Evolutionary conservation across 2,888 invertebrate species (phyloP).

Genomic region (Eilema sororculum): DNA sequence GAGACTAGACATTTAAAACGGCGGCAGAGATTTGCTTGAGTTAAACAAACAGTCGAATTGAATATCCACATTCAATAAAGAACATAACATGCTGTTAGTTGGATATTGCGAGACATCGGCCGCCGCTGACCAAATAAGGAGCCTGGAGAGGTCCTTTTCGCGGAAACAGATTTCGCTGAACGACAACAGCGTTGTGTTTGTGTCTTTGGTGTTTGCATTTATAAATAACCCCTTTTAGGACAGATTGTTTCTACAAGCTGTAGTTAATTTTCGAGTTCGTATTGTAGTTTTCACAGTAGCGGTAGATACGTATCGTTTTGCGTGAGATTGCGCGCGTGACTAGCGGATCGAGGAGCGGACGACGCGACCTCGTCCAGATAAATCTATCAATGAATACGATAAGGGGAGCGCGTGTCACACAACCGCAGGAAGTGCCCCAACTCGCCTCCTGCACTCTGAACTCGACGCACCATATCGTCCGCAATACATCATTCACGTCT

Average conservation of each 20-base stretch:
- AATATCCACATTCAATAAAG: conserved; percentile 25
- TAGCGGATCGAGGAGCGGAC: conserved; percentile 57
- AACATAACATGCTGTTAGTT: conserved; percentile 19
- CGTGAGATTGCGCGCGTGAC: conserved; percentile 58
- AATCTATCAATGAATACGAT: conserved; percentile 85
- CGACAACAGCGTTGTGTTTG: conserved; percentile 60
- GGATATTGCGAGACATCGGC: conserved; percentile 33
- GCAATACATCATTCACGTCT: conserved; percentile 56
- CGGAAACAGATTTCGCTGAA: conserved; percentile 66
- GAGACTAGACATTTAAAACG: conserved; percentile 43
- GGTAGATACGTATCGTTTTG: conserved; percentile 22
- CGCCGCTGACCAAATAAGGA: conserved; percentile 53
- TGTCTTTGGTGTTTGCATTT: conserved; percentile 46
- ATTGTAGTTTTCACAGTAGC: conserved; percentile 13
- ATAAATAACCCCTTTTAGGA: conserved; percentile 50
- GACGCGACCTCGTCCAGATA: conserved; percentile 82
- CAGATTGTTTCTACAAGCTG: conserved; percentile 38
- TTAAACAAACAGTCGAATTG: conserved; percentile 25
- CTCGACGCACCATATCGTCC: conserved; percentile 59
- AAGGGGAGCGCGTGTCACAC: conserved; percentile 80
- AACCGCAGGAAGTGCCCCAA: conserved; percentile 78
- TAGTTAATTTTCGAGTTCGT: conserved; percentile 25
- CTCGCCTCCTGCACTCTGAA: conserved; percentile 73
- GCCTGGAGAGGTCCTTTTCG: conserved; percentile 56
- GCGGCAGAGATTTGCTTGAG: conserved; percentile 36